A percentile compares a stretch with the other conserved stretches of the same genome.
Conservation (phyloP, 2,888 invertebrate species). For the Apotomis betuletana region DNA sequence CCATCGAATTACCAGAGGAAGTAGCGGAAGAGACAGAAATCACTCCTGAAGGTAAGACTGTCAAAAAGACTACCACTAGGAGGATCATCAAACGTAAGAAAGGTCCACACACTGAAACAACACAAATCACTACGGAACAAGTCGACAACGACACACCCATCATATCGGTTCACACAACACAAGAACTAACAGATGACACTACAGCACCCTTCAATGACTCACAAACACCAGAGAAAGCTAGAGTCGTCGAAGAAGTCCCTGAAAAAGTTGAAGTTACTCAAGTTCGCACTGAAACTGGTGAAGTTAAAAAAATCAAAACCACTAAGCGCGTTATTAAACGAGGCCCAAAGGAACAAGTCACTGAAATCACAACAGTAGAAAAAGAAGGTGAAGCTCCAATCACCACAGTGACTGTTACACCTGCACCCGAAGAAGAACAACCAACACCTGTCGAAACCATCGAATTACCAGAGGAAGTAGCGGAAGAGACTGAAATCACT, state of each 20-base stretch:
- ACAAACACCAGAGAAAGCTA: not conserved
- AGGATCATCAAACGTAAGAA: not conserved
- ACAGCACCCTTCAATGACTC: not conserved
- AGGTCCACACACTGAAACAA: not conserved
- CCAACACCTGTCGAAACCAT: not conserved
- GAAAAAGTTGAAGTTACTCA: conserved; percentile 62
- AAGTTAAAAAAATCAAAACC: conserved; percentile 56
- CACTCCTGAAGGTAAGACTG: not conserved
- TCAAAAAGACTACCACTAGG: not conserved
- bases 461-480: not conserved
- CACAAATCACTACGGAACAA: not conserved
- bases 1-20: not conserved
- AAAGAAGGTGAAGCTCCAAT: not conserved
- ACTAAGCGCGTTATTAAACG: conserved; percentile 43
- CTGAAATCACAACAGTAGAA: conserved; percentile 52
- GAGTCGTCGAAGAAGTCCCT: not conserved
- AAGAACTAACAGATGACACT: conserved; percentile 43
- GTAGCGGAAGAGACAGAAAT: not conserved
- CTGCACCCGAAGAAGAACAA: not conserved
- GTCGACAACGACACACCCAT: conserved; percentile 71
- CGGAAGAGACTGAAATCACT: not conserved
- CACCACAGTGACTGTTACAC: not conserved
- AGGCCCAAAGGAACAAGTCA: conserved; percentile 45
- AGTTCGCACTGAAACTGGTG: conserved; percentile 63
- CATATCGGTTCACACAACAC: conserved; percentile 61